A percentile compares a stretch with the other conserved stretches of the same genome.
These are phyloP conservation scores for Percopsis transmontana DNA, from an alignment of 2,113 vertebrate species.

Conservation along the genomic window DNA sequence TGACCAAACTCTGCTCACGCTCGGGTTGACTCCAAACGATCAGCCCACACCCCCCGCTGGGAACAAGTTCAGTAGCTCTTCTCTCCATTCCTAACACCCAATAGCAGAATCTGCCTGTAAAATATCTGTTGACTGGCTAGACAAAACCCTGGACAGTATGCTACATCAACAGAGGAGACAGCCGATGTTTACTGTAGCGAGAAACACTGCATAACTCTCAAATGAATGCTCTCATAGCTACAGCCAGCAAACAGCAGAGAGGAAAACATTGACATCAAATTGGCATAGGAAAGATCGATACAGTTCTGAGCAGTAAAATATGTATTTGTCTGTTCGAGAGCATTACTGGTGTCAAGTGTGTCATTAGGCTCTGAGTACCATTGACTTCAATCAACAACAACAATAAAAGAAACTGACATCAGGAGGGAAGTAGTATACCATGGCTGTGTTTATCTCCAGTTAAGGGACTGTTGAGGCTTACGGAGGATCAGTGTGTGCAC, in stretches of 20 bases:
- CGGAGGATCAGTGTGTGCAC: not conserved
- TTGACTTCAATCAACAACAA: no score
- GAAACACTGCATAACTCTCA: not conserved
- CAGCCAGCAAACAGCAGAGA: not conserved
- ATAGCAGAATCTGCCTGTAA: constrained; percentile 41
- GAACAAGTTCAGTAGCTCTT: constrained; percentile 36
- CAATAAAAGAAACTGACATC: not conserved
- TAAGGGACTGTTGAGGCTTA: not conserved
- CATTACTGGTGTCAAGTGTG: not conserved
- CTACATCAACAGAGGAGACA: constrained; percentile 33
- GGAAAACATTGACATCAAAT: not conserved
- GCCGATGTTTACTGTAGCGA: constrained; percentile 19
- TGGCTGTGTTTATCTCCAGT: not conserved
- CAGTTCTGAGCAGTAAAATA: not conserved
- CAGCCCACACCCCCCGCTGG: constrained; percentile 43
- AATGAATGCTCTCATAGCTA: not conserved
- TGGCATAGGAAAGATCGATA: not conserved
- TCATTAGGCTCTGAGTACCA: no score
- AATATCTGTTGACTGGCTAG: constrained; percentile 25
- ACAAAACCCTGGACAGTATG: constrained; percentile 40
- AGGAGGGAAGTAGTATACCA: not conserved
- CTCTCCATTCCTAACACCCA: constrained; percentile 22
- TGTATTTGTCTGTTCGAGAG: not conserved
- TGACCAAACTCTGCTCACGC: constrained; percentile 68
- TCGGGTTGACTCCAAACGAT: constrained; percentile 62